Conservation (phyloP, 1,140 invertebrate species). For the Mactra quadrangularis region DNA sequence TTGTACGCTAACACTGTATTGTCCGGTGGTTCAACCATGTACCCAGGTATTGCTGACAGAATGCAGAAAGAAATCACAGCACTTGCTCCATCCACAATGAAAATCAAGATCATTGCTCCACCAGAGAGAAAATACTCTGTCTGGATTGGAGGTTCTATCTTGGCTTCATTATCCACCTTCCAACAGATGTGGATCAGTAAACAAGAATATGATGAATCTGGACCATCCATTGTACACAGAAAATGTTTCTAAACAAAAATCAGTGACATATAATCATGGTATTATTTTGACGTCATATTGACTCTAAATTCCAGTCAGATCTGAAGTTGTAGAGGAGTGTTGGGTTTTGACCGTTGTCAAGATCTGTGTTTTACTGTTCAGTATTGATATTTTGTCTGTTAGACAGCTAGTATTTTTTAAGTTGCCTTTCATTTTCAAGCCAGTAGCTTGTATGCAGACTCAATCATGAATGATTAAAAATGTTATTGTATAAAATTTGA, state of each 20-base stretch:
- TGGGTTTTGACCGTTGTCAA: too few species aligned
- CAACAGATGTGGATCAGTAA: constrained; percentile 88
- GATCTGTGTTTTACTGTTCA: too few species aligned
- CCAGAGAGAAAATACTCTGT: constrained; percentile 84
- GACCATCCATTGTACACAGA: constrained; percentile 96
- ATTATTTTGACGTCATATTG: background rate
- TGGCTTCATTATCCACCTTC: constrained; percentile 87
- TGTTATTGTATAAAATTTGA: too few species aligned
- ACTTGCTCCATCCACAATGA: constrained; percentile 85
- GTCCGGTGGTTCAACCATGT: constrained; percentile 93
- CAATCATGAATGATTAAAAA: too few species aligned
- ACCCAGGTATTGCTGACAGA: constrained; percentile 87
- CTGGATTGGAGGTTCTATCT: constrained; percentile 86
- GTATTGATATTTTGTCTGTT: too few species aligned
- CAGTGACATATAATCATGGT: background rate
- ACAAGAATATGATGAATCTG: constrained; percentile 95
- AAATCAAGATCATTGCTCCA: constrained; percentile 88
- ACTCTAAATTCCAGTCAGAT: too few species aligned
- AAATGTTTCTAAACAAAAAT: constrained; percentile 93
- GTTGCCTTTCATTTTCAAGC: too few species aligned
- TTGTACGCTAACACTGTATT: constrained; percentile 96
- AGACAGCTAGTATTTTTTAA: too few species aligned
- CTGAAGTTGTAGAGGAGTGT: too few species aligned
- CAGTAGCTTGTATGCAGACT: too few species aligned
- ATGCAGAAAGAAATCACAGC: constrained; percentile 82